Evolutionary conservation across 2,888 invertebrate genomes (phyloP), one percentile per base, ranked within the genome.

Genomic region (Diarsia brunnea): DNA sequence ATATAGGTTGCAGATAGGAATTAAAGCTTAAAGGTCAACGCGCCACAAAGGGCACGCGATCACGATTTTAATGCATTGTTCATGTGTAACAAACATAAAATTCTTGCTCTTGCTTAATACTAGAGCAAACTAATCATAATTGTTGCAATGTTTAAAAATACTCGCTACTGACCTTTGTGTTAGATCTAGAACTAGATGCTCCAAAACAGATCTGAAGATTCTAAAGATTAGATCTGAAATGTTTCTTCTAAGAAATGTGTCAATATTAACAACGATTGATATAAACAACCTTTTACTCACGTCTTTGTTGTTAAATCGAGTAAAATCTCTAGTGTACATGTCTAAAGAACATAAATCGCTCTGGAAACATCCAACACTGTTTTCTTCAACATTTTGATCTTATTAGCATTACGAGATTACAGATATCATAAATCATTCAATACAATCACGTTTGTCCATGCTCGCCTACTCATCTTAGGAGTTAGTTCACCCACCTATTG

Each of bases 1-100:
- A 94, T 94, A 92, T 89, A 89, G 90, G 89, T 87, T 84, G 82
- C 82, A 91, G 94, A 94, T 94, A 93, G 87, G 88, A 89, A 85
- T 89, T 89, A 90, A 86, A 89, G 84, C 86, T 89, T 86, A 95
- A 93, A 94, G 94, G 94, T 91, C 92, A 91, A 81, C 82, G 80
- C 82, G 84, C 87, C 74, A 84, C 84, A 91, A 93, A 94, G 93
- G 94, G 94, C 92, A 91, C 86, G 90, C 85, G 87, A 74, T 89
- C 93, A 93, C 93, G 93, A 92, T 85, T 91, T 88, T 73, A 84
- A 86, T 81, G 87, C 78, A 90, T 90, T 89, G 89, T 91, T 89
- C 86, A 86, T 88, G 89, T 85, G 87, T 80, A 77, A 53, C 58
- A 75, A 79, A 87, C 74, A 84, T 85, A 53, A 65, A 65, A 81